These are phyloP conservation scores for Pangasius macronema DNA, from an alignment of 2,797 vertebrate species.

Conservation along the genomic window DNA sequence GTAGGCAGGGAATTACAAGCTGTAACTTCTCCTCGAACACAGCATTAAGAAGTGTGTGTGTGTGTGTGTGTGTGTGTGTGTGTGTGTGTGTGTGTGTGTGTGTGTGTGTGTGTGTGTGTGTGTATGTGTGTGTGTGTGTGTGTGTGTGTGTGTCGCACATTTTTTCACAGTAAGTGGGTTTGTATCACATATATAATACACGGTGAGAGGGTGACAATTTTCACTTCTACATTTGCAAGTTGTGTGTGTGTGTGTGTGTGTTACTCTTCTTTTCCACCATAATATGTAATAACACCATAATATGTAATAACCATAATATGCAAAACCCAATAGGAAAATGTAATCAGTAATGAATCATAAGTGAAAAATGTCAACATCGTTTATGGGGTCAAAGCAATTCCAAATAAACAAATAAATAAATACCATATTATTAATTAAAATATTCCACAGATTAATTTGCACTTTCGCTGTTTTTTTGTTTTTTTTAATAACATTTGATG, in stretches of 20 bases:
- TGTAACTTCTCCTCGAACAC: neutral
- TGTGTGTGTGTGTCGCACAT: constrained; percentile 6
- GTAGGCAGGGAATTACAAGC: neutral
- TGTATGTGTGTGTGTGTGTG: neutral
- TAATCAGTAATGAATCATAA: neutral
- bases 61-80: neutral
- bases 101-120: neutral
- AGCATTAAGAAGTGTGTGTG: neutral
- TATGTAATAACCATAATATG: neutral
- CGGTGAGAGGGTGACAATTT: constrained; percentile 42
- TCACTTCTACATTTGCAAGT: constrained; percentile 28
- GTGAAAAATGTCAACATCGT: neutral
- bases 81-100: neutral
- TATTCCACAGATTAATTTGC: neutral
- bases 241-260: constrained; percentile 15
- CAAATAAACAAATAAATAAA: neutral
- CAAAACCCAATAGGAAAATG: neutral
- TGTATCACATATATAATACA: constrained; percentile 45
- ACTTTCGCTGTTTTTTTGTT: neutral
- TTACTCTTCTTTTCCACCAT: neutral
- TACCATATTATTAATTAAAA: neutral
- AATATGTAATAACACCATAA: neutral
- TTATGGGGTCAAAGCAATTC: neutral
- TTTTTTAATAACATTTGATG: neutral
- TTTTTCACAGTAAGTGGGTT: constrained; percentile 31